phyloP scores from a whole-genome alignment of 2,797 vertebrate genomes.

The Tangara arthus region DNA sequence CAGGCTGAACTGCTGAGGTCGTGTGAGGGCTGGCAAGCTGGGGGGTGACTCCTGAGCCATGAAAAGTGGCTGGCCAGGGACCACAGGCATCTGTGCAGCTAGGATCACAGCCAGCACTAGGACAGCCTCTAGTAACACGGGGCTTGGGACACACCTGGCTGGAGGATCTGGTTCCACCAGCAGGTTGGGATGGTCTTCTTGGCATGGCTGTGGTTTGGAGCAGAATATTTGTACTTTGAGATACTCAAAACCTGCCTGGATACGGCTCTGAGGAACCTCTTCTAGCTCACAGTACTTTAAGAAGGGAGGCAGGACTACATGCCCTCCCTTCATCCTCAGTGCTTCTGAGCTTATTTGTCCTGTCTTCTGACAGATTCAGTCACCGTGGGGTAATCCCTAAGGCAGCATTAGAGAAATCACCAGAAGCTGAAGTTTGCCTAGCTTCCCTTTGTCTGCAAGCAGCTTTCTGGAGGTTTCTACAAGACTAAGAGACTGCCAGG shows the following conservation, averaged over 20 bases:
- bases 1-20: background rate
- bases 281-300: background rate
- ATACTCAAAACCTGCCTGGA: background rate
- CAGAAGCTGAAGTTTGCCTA: background rate
- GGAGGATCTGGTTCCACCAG: background rate
- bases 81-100: background rate
- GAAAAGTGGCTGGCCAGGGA: background rate
- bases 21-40: background rate
- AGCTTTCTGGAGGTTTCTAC: background rate
- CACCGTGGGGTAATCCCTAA: background rate
- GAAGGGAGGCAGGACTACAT: background rate
- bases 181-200: background rate
- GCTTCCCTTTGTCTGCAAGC: background rate
- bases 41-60: background rate
- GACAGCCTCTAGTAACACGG: background rate
- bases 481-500: background rate
- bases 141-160: background rate
- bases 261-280: background rate
- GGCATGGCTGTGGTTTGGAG: background rate
- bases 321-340: background rate
- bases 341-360: background rate
- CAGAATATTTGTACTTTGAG: background rate
- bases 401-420: background rate
- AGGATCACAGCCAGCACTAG: background rate
- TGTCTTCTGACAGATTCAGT: background rate